Base-by-base conservation (phyloP, 23 tunicate genomes). In the Aplidium turbinatum region DNA sequence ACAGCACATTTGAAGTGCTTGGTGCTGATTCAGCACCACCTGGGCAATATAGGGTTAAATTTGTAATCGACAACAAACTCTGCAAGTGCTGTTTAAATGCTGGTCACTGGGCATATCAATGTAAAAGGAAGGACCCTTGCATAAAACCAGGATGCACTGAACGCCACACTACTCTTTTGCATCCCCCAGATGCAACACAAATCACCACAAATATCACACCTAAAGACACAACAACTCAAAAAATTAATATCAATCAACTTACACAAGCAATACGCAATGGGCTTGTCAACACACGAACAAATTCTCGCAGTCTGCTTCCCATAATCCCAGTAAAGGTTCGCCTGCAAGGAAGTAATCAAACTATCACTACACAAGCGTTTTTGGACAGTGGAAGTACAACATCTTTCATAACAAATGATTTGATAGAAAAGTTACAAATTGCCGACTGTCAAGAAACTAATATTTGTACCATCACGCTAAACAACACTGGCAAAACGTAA, bases 101-200 rank as follows among this genome's bases (percentile, higher is more conserved):
- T 1, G 68, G 80, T 28, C 68, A 75, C 39, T 57, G 34, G 56
- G 68, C 68, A 28, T 21, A 35, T 23, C 35, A 35, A 1, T 75
- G 80, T 75, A 1, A 30, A 34, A 57, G 80, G 27, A 57, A 57
- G 40, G 23, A 62, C 20, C 71, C 82, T 3, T 77, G 82, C 45
- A 30, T 18, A 18, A 77, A 77, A 62, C 72, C 72, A 18, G 72
- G 61, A 30, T 77, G 72, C 42, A 63, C 31, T 20, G 47, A 45
- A 31, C 64, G 47, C 2, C 82, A 77, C 61, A 77, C 82, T 1
- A 77, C 82, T 29, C 50, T 77, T 40, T 30, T 77, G 45, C 82
- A 77, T 34, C 82, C 82, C 22, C 48, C 82, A n/a, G 53, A 35
- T 2, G 35, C 34, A 19, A 29, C 19, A n/a, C n/a, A n/a, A n/a